Evolutionary conservation across 2,113 vertebrate species (phyloP).

Genomic region (Prunella himalayana): DNA sequence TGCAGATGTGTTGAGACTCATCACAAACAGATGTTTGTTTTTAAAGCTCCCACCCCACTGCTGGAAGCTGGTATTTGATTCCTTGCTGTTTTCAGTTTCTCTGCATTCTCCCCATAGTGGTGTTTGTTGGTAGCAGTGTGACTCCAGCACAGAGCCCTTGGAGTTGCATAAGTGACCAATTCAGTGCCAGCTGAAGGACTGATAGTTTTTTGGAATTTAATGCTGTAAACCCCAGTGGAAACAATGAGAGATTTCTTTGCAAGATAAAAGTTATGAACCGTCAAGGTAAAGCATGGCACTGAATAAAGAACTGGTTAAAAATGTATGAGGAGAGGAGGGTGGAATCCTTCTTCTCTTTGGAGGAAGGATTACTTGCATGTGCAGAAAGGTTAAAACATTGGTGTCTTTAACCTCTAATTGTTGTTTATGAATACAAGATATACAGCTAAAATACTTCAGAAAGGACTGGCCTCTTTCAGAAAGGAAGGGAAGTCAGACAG

Average conservation of each 20-base stretch:
- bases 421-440: not conserved
- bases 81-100: not conserved
- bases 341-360: not conserved
- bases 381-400: not conserved
- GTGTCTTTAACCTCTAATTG: not conserved
- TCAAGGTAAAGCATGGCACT: not conserved
- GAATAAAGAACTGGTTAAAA: not conserved
- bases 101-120: not conserved
- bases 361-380: not conserved
- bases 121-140: not conserved
- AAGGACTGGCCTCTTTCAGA: not conserved
- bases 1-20: not conserved
- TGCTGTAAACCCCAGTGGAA: not conserved
- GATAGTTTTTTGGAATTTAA: not conserved
- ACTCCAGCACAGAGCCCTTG: not conserved
- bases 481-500: not conserved
- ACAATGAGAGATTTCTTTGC: not conserved
- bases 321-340: not conserved
- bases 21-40: not conserved
- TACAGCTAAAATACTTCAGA: not conserved
- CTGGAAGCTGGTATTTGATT: not conserved
- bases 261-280: not conserved
- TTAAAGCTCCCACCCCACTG: not conserved
- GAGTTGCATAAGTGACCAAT: not conserved
- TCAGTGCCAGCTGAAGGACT: not conserved